These are phyloP conservation scores for Drosophila pseudoobscura DNA, from an alignment of 1,140 invertebrate genomes.

Conservation along the genomic window DNA sequence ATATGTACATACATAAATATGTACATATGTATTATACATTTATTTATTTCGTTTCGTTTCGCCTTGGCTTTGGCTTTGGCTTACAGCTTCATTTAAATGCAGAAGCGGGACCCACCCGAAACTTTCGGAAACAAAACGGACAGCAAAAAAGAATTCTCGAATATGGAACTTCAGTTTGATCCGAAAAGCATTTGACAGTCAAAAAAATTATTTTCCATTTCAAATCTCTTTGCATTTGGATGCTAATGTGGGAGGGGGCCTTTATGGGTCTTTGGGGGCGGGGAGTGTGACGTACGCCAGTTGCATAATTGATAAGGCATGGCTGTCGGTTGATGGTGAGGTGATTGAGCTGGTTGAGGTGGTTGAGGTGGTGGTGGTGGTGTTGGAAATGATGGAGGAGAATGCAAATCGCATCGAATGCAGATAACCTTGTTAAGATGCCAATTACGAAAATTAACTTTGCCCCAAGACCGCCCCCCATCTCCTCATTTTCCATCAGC, in stretches of 20 bases:
- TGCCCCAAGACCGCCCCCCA: neutral
- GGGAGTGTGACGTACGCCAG: slow-evolving; percentile 59
- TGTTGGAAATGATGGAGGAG: neutral
- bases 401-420: slow-evolving; percentile 69
- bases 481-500: slow-evolving; percentile 27
- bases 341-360: neutral
- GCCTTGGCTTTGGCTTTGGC: slow-evolving; percentile 20
- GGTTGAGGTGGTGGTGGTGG: neutral
- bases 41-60: slow-evolving; percentile 43
- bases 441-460: slow-evolving; percentile 81
- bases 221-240: slow-evolving; percentile 68
- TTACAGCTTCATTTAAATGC: slow-evolving; percentile 74
- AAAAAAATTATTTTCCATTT: slow-evolving; percentile 39
- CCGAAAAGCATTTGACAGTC: slow-evolving; percentile 76
- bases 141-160: slow-evolving; percentile 53
- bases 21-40: neutral
- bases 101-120: slow-evolving; percentile 23
- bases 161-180: slow-evolving; percentile 75
- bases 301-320: slow-evolving; percentile 72
- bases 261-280: neutral
- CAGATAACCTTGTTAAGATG: slow-evolving; percentile 80
- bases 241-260: slow-evolving; percentile 49
- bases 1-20: too few species aligned
- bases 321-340: neutral
- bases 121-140: slow-evolving; percentile 23